Conservation (phyloP, 1,140 invertebrate genomes). For the Drosophila nebulosa region DNA sequence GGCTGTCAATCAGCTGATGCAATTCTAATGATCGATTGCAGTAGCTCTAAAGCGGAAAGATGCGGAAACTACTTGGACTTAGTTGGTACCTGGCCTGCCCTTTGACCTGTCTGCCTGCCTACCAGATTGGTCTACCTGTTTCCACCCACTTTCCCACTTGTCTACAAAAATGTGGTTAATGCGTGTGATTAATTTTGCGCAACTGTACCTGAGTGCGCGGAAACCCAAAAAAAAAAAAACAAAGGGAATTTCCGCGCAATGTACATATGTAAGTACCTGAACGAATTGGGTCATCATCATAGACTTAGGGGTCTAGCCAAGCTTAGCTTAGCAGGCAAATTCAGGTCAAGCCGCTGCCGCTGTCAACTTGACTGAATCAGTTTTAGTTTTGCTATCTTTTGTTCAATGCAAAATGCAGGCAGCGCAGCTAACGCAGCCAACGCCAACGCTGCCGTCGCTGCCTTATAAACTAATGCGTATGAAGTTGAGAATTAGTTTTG, state of each 20-base stretch:
- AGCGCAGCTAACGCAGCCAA: neutral
- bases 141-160: neutral
- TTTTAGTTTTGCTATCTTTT: slow-evolving; percentile 2
- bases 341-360: slow-evolving; percentile 7
- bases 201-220: slow-evolving; percentile 24
- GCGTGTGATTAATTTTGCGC: slow-evolving; percentile 17
- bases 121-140: no score
- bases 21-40: no score
- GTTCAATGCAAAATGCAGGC: slow-evolving; percentile 6
- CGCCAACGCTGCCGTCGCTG: slow-evolving; percentile 7
- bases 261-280: neutral
- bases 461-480: slow-evolving; percentile 75
- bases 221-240: no score
- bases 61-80: no score
- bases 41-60: no score
- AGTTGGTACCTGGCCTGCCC: no score
- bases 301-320: slow-evolving; percentile 1
- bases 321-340: slow-evolving; percentile 45
- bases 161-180: neutral
- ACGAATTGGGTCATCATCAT: slow-evolving; percentile 43
- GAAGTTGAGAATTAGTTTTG: slow-evolving; percentile 76
- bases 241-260: slow-evolving; percentile 8
- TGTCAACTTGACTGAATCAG: slow-evolving; percentile 29
- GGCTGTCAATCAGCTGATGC: neutral
- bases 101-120: no score